A percentile compares a stretch with the other conserved stretches of the same genome.
Conservation (phyloP, 1,140 invertebrate species). For the Papilio dardanus region DNA sequence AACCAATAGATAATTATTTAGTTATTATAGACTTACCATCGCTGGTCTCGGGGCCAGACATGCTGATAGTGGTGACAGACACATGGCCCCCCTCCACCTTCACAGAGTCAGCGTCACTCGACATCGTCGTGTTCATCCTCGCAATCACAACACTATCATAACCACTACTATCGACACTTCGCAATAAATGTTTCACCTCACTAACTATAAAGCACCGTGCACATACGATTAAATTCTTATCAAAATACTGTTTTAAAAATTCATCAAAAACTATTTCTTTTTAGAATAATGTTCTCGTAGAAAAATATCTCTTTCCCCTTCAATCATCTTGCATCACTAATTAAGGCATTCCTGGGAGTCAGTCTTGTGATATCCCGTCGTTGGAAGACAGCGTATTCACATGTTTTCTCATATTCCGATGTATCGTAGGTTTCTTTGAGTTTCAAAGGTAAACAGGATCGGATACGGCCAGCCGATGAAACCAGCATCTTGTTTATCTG, state of each 20-base stretch:
- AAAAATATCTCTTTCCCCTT: conserved; percentile 48
- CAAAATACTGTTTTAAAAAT: conserved; percentile 66
- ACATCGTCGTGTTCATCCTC: conserved; percentile 61
- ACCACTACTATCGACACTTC: conserved; percentile 58
- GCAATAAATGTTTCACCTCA: conserved; percentile 52
- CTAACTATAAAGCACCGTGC: conserved; percentile 71
- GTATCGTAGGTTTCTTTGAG: conserved; percentile 35
- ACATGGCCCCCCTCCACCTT: conserved; percentile 79
- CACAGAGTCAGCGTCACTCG: conserved; percentile 69
- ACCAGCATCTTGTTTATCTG: conserved; percentile 74
- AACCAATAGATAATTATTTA: neutral
- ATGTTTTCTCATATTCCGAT: conserved; percentile 50
- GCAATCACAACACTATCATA: conserved; percentile 48
- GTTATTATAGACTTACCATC: conserved; percentile 63
- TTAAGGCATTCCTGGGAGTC: conserved; percentile 69
- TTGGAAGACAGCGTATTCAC: conserved; percentile 49
- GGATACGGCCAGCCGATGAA: conserved; percentile 52
- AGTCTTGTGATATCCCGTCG: conserved; percentile 62
- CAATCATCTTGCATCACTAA: conserved; percentile 69
- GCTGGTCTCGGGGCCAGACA: conserved; percentile 75
- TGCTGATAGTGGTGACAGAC: conserved; percentile 80
- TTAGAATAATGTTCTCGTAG: conserved; percentile 47
- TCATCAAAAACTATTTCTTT: conserved; percentile 56
- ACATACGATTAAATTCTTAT: conserved; percentile 51
- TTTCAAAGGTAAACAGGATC: conserved; percentile 40